A percentile compares a stretch with the other conserved stretches of the same genome.
Conservation (phyloP, 2,797 vertebrate species). For the Chromis chromis region DNA sequence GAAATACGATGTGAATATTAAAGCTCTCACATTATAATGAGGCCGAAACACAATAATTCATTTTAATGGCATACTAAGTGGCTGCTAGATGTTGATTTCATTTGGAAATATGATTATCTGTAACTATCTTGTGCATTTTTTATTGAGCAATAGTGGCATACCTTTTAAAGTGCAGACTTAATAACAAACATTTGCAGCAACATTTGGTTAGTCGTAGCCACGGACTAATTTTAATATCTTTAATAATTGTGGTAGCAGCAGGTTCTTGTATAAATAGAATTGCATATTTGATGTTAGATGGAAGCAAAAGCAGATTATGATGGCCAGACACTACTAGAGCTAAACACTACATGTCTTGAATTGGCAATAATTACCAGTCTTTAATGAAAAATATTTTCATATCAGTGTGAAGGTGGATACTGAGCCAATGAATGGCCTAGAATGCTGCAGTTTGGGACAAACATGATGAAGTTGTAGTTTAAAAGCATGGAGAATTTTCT, state of each 20-base stretch:
- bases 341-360: neutral
- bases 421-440: neutral
- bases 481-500: too few species aligned
- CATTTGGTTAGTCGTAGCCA: neutral
- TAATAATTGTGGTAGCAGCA: neutral
- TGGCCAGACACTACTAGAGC: neutral
- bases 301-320: neutral
- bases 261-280: neutral
- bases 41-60: conserved; percentile 1
- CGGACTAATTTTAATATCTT: neutral
- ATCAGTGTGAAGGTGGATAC: too few species aligned
- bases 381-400: neutral
- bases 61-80: conserved; percentile 18
- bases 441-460: too few species aligned
- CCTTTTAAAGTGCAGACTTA: neutral
- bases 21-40: conserved; percentile 19
- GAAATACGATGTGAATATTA: conserved; percentile 11
- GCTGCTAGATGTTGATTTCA: conserved; percentile 17
- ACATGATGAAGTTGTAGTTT: too few species aligned
- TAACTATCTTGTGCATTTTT: neutral
- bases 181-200: conserved; percentile 9
- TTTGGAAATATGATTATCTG: conserved; percentile 25
- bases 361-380: neutral
- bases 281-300: neutral
- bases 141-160: conserved; percentile 1